Base-by-base conservation (phyloP, 2,888 invertebrate species). In the Drosophila suboccidentalis region DNA sequence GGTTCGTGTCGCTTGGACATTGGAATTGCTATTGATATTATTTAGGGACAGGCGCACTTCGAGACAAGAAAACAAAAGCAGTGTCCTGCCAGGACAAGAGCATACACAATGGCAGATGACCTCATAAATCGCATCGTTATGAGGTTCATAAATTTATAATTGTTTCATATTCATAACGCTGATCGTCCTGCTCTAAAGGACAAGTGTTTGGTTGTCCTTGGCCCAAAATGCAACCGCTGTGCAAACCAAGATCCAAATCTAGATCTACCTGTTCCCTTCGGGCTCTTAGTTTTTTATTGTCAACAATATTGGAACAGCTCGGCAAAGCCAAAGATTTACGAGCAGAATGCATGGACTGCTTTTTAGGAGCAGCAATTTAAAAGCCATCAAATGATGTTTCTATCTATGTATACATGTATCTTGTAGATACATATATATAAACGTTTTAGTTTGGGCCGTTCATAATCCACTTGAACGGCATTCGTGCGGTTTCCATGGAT, bases 91-190 rank as follows among this genome's bases (percentile, higher is more conserved):
- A 60, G n/a, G 70, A 6, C 26, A 5, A 47, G 67, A 15, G 54
- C 38, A 15, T 10, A 49, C 22, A 70, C 71, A 67, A 75, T 50
- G 55, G 6, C 51, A 59, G 63, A 78, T 90, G 90, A 90, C 89
- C 90, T 90, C 87, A 87, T 90, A 86, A 86, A 86, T 72, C 50
- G 69, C 50, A 53, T 76, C 66, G 73, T 90, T 89, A 90, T 90
- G 90, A 87, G 64, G 81, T 75, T 87, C 86, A 90, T 90, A 86
- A 89, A 90, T 50, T 73, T 68, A 76, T 88, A 77, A 83, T 77
- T 78, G 75, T 71, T 87, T 78, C 80, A 87, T 82, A 87, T 89
- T 89, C 83, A 88, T 88, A 83, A 83, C 41, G 62, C 57, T 44
- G 62, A 58, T 54, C 15, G 17, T 22, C 0, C 34, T 29, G 46